These are phyloP conservation scores for Neoitamus cyanurus DNA, from an alignment of 2,888 invertebrate genomes.

Conservation along the genomic window DNA sequence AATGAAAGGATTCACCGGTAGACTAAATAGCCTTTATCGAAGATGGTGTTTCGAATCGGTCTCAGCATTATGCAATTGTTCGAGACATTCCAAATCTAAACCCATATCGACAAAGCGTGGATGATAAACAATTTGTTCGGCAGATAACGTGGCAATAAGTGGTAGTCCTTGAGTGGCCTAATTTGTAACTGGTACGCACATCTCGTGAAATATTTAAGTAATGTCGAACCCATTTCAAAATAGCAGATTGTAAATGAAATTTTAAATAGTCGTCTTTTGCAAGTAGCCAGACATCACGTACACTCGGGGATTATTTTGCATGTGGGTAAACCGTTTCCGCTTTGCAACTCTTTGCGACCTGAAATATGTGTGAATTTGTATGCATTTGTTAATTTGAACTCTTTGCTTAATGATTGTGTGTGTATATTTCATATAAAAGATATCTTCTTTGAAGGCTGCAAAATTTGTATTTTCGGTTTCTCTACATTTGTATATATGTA, in stretches of 20 bases:
- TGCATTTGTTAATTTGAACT: constrained; percentile 27
- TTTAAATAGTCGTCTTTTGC: neutral
- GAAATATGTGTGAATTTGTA: neutral
- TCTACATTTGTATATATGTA: constrained; percentile 25
- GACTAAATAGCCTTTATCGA: no score
- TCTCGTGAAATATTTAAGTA: no score
- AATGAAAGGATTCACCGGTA: no score
- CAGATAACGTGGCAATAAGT: no score
- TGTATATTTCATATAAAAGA: constrained; percentile 32
- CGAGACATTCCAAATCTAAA: no score
- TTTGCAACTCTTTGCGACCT: neutral
- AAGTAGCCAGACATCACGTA: neutral
- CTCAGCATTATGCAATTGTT: no score
- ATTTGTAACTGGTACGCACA: no score
- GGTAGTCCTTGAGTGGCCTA: no score
- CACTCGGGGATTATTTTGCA: neutral
- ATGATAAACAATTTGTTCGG: no score
- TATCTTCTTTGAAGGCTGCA: constrained; percentile 38
- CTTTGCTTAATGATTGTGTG: constrained; percentile 25
- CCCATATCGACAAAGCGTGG: no score
- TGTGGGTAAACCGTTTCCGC: neutral
- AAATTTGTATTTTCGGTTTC: constrained; percentile 38
- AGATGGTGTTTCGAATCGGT: no score
- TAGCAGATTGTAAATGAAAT: neutral
- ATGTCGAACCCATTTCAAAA: neutral